Conservation (phyloP, 2,888 invertebrate genomes). For the Ariolimax columbianus region DNA sequence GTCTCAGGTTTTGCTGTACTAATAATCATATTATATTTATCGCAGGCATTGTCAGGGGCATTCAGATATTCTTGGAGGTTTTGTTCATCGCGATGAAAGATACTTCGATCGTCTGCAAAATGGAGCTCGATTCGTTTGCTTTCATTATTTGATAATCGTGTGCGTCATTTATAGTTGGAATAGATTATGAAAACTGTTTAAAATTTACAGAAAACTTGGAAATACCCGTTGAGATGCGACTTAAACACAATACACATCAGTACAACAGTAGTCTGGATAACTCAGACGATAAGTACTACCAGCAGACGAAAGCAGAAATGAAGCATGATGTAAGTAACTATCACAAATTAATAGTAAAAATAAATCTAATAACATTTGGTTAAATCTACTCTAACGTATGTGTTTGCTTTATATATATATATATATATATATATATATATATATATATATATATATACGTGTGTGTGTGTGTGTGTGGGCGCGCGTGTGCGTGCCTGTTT, state of each 20-base stretch:
- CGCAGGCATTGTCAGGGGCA: no score
- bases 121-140: no score
- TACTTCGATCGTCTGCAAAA: no score
- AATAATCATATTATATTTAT: no score
- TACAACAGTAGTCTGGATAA: no score
- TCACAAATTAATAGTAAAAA: not conserved
- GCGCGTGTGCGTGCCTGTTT: not conserved
- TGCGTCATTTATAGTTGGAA: not conserved
- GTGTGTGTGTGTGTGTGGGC: not conserved
- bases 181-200: not conserved
- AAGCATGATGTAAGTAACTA: not conserved
- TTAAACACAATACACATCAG: no score
- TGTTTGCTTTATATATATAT: no score
- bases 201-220: slow-evolving; percentile 9
- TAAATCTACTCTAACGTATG: not conserved
- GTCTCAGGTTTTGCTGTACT: no score
- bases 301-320: not conserved
- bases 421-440: not conserved
- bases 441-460: not conserved
- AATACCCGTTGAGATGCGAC: not conserved
- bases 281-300: not conserved
- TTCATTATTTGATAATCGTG: not conserved
- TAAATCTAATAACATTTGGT: not conserved
- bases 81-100: no score
- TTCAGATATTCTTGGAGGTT: no score